Conservation (phyloP, 1,140 invertebrate genomes). For the Papilio polytes region DNA sequence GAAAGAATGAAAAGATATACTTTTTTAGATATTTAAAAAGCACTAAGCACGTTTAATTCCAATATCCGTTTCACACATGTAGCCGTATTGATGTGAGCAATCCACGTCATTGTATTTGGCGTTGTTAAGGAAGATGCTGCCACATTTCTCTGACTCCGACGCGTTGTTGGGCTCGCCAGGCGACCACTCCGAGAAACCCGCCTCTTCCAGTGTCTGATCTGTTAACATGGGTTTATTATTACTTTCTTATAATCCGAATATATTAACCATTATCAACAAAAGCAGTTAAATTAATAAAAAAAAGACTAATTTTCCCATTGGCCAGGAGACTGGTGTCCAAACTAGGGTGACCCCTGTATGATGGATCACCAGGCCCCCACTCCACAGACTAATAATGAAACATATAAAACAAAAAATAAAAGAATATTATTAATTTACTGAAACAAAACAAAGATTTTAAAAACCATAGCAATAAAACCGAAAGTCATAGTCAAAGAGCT, state of each 20-base stretch:
- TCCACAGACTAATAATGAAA: too few relatives aligned
- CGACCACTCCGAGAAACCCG: conserved; percentile 60
- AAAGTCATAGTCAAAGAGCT: too few relatives aligned
- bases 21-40: too few relatives aligned
- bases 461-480: neutral
- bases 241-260: neutral
- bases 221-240: conserved; percentile 19
- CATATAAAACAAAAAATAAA: too few relatives aligned
- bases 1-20: neutral
- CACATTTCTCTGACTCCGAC: conserved; percentile 57
- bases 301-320: too few relatives aligned
- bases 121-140: conserved; percentile 56
- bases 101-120: conserved; percentile 61
- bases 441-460: too few relatives aligned
- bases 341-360: too few relatives aligned
- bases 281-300: too few relatives aligned
- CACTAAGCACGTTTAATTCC: neutral
- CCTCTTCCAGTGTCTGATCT: conserved; percentile 65
- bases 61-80: conserved; percentile 66
- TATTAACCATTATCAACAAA: too few relatives aligned
- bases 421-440: too few relatives aligned
- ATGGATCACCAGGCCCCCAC: too few relatives aligned
- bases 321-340: too few relatives aligned
- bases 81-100: conserved; percentile 52
- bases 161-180: conserved; percentile 65